Percentiles rank a stretch among this genome's conserved stretches.
phyloP scores from a whole-genome alignment of 30 jellyfish, hydroid and myxozoan genomes.

The Nemopilema nomurai region DNA sequence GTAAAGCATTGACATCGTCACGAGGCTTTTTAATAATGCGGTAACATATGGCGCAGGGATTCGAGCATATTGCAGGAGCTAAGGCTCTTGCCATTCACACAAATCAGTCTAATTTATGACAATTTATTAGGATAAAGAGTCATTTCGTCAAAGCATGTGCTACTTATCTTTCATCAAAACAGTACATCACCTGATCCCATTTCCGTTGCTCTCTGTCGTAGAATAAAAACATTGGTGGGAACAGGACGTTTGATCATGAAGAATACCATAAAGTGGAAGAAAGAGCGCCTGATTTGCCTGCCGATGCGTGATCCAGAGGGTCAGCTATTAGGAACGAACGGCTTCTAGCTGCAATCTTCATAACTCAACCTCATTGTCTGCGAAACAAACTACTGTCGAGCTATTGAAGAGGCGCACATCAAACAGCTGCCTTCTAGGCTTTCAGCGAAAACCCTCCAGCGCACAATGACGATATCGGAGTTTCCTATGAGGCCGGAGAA shows the following conservation, averaged over 20 bases:
- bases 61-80: not conserved
- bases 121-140: not conserved
- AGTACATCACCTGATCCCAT: conserved; percentile 55
- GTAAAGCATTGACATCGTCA: not conserved
- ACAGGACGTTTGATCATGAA: not conserved
- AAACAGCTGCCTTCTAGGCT: not conserved
- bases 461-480: not conserved
- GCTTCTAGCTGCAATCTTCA: not conserved
- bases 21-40: not conserved
- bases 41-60: not conserved
- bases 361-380: not conserved
- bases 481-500: not conserved
- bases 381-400: not conserved
- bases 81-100: not conserved
- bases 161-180: not conserved
- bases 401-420: not conserved
- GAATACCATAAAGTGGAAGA: not conserved
- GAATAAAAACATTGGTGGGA: conserved; percentile 46
- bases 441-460: not conserved
- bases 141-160: not conserved
- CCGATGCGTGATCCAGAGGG: not conserved
- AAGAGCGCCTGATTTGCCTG: not conserved
- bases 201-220: conserved; percentile 72
- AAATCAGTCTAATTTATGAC: not conserved
- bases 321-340: not conserved